phyloP scores from a whole-genome alignment of 2,797 vertebrate genomes.

The Malurus splendens region DNA sequence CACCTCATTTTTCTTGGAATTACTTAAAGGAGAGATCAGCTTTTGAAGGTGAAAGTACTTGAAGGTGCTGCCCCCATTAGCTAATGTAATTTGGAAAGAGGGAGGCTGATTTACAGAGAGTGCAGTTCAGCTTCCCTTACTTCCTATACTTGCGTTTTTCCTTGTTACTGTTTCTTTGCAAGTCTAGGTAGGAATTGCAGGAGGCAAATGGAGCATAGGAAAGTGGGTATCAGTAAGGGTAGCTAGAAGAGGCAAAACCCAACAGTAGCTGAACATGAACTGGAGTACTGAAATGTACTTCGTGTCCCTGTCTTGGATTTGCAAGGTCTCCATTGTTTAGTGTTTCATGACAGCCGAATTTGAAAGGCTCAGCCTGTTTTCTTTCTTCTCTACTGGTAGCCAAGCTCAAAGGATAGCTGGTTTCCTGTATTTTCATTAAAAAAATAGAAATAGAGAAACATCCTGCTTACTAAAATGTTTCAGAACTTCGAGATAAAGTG shows the following conservation, averaged over 20 bases:
- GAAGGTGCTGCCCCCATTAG: constrained; percentile 41
- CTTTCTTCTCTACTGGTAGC: not conserved
- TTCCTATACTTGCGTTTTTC: not conserved
- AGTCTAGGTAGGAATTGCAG: not conserved
- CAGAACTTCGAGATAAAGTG: not conserved
- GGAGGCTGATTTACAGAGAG: not conserved
- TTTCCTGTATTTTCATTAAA: not conserved
- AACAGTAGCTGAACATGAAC: not conserved
- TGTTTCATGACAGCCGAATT: not conserved
- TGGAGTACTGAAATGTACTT: not conserved
- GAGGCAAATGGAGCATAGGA: not conserved
- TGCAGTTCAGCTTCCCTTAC: not conserved
- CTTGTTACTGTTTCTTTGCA: not conserved
- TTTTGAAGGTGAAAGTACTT: constrained; percentile 35
- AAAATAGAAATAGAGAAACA: not conserved
- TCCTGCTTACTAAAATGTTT: not conserved
- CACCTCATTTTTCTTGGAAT: constrained; percentile 13
- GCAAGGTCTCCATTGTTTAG: not conserved
- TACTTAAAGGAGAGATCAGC: constrained; percentile 7
- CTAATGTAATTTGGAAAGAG: constrained; percentile 35
- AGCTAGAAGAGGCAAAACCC: not conserved
- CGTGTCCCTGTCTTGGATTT: not conserved
- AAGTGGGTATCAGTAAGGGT: not conserved
- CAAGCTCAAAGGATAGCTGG: not conserved
- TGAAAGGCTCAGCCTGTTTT: not conserved